phyloP scores from a whole-genome alignment of 2,888 invertebrate genomes.

The Diloba caeruleocephala region DNA sequence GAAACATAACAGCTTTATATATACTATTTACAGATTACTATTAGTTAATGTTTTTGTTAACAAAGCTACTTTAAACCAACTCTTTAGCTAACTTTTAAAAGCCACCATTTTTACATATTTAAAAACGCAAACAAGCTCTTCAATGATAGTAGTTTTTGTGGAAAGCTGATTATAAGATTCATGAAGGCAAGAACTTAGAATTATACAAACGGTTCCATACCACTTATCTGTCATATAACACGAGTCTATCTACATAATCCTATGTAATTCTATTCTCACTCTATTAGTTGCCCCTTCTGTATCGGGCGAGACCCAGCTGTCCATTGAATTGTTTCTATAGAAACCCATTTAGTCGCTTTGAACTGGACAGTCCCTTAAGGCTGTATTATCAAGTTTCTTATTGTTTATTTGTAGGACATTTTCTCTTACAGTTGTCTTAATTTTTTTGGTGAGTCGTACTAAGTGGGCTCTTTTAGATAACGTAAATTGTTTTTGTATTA shows the following conservation, averaged over 20 bases:
- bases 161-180: too few relatives aligned
- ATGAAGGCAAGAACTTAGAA: too few relatives aligned
- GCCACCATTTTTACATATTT: too few relatives aligned
- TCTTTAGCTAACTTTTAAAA: too few relatives aligned
- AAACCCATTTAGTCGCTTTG: constrained; percentile 71
- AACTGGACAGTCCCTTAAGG: constrained; percentile 66
- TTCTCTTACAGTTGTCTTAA: constrained; percentile 43
- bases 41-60: too few relatives aligned
- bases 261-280: constrained; percentile 44
- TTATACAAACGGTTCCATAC: constrained; percentile 6
- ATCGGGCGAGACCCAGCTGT: constrained; percentile 72
- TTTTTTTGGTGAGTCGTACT: constrained; percentile 20
- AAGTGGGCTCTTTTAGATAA: constrained; percentile 13
- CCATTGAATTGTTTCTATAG: constrained; percentile 66
- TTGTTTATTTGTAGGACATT: constrained; percentile 54
- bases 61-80: too few relatives aligned
- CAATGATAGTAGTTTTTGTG: too few relatives aligned
- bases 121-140: too few relatives aligned
- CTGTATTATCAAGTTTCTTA: constrained; percentile 59
- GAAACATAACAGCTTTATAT: too few relatives aligned
- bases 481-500: constrained; percentile 26
- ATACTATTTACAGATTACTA: too few relatives aligned
- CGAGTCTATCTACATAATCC: constrained; percentile 10
- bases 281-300: constrained; percentile 59
- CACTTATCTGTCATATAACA: constrained; percentile 34